Evolutionary conservation across 1,140 invertebrate species (phyloP), one percentile per base, ranked within the genome.

Genomic region (Sycophaga agraensis): DNA sequence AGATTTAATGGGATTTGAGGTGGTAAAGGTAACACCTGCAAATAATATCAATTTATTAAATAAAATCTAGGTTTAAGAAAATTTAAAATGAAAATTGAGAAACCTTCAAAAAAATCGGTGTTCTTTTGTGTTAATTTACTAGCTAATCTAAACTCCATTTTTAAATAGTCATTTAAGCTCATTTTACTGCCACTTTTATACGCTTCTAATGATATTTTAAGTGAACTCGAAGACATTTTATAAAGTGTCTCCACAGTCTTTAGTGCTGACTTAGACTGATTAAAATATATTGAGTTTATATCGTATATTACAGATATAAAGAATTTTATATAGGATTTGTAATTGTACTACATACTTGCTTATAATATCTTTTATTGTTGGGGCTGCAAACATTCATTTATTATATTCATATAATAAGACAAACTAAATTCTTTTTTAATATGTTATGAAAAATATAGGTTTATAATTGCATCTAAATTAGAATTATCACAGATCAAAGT

Each of bases 91-190:
- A n/a, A n/a, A n/a, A n/a, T n/a, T n/a, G n/a, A n/a, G n/a, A n/a
- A n/a, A 89, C 94, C 97, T 87, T 99, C 96, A 77, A 88, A 90
- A 77, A 99, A 99, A 78, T 99, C 96, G 61, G 90, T 86, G 11
- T 71, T 75, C 77, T 82, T 87, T 17, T 76, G 73, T 62, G 85
- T 84, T 75, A 84, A 87, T 75, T 79, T 85, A 73, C 80, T 88
- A 67, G 88, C 88, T 28, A 99, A 74, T 63, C 94, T 85, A 73
- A 91, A 96, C 80, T 99, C 97, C 87, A 97, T 94, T 59, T 87
- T 85, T 2, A 99, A 84, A 75, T 92, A 94, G 65, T 99, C 92
- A 28, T 86, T 81, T 53, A 99, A 82, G 46, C 83, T 89, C 69
- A 92, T 78, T 48, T 86, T 84, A 1, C 82, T 82, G 6, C 95